phyloP scores from a whole-genome alignment of 2,113 vertebrate species.

The Vulpes ferrilata region DNA sequence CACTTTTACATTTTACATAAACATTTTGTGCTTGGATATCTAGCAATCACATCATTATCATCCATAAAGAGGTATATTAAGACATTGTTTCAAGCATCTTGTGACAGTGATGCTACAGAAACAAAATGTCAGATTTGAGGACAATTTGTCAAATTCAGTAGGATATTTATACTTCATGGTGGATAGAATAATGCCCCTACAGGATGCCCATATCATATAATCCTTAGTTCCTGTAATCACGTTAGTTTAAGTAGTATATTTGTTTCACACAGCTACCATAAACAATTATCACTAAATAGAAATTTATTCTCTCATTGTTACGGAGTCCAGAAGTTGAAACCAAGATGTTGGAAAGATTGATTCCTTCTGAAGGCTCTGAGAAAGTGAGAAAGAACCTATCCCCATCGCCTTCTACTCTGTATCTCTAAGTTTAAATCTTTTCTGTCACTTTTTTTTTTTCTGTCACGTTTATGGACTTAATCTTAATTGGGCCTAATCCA shows the following conservation, averaged over 20 bases:
- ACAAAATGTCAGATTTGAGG: neutral
- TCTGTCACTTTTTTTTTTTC: neutral
- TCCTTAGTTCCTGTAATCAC: neutral
- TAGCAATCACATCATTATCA: neutral
- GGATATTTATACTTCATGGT: neutral
- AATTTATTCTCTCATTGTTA: neutral
- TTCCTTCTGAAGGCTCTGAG: neutral
- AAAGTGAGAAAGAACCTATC: neutral
- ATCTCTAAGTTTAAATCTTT: too few species aligned
- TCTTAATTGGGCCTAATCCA: neutral
- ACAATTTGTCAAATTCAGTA: neutral
- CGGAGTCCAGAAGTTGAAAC: neutral
- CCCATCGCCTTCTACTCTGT: neutral
- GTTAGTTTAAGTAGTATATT: neutral
- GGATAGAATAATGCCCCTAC: neutral
- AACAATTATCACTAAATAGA: neutral
- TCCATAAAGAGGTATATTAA: neutral
- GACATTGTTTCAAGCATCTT: neutral
- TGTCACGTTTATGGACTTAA: neutral
- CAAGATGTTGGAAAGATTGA: neutral
- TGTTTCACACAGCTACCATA: neutral
- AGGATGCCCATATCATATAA: neutral
- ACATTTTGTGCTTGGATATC: neutral
- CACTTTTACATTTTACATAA: neutral
- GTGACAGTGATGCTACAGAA: neutral